Evolutionary conservation across 2,113 vertebrate species (phyloP), one percentile per base, ranked within the genome.

Genomic region (Calyptommatus sinebrachiatus): DNA sequence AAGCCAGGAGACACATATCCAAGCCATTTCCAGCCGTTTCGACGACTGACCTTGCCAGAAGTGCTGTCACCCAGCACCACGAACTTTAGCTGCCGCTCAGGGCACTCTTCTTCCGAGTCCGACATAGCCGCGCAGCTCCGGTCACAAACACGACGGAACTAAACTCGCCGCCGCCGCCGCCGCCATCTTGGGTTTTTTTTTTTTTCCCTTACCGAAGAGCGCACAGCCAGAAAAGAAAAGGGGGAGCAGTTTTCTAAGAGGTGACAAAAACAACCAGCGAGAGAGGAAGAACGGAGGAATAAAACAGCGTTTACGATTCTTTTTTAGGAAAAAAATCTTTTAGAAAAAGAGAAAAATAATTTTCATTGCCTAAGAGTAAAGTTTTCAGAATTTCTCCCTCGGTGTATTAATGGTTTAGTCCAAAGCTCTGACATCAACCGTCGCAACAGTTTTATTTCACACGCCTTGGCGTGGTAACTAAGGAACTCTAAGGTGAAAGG

Each of bases 51-150:
- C 98, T 99, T 99, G 88, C 98, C 98, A 76, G 97, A 97, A 73
- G 98, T 97, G 86, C 98, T 97, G 91, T 99, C 98, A 89, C 98
- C 98, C 85, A 99, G 89, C 81, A 99, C 92, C 78, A 97, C 97
- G 68, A 99, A 94, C 89, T 99, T 99, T 29, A 99, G 96, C 93
- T 98, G 97, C 90, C 94, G 95, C 92, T 99, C 98, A 87, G 95
- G 97, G 88, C 95, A 96, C 86, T 98, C 97, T 83, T 99, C 97
- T 90, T 99, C 98, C 1, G 98, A 99, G 91, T 99, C 98, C 85
- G 98, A 99, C 98, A 99, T 99, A 88, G 60, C 87, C 1, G 26
- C 45, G 20, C 60, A 81, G 81, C 86, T 80, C 8, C 65, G 73
- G 28, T 82, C 79, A 80, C 12, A n/a, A 46, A 2, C 2, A n/a